Base-by-base conservation (phyloP, 2,888 invertebrate genomes). In the Zelleria hepariella region DNA sequence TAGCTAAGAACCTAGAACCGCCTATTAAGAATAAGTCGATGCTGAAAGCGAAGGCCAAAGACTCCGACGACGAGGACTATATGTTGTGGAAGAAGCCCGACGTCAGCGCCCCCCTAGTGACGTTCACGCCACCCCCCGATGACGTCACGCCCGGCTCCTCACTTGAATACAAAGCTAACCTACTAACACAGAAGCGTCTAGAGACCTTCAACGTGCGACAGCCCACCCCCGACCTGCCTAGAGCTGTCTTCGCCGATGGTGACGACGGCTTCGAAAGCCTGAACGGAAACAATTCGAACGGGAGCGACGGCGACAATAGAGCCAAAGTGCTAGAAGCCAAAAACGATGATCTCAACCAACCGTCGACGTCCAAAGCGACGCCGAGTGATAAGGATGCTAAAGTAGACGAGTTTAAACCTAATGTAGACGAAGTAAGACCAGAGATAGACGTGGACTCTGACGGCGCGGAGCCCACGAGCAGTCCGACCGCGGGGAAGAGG, bases 221-320 rank as follows among this genome's bases (percentile, higher is more conserved):
- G 58, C 51, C 67, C 73, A 27, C 15, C 32, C 55, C 55, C 7
- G 8, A 51, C 5, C 51, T 27, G 7, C 27, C 27, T 32, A 23
- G 15, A 48, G 71, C 75, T 0, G 71, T 76, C 58, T 75, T 86
- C 53, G 83, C 84, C 26, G 90, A 90, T 62, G 89, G 95, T 73
- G 96, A 96, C 72, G 95, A 96, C 72, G 96, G 95, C 15, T 95
- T 96, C 70, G 96, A 96, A 82, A 95, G 95, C 75, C 89, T 96
- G 7, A 95, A 94, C 69, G 95, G 95, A 8, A 95, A 95, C 73
- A 94, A 93, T 65, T 95, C 95, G 0, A 92, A 93, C 69, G 91
- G 91, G 59, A 94, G 93, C 65, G 86, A 89, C 62, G 80, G 71
- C 51, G 87, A 87, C 48, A 79, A 70, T 57, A 72, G 67, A 63